Evolutionary conservation across 1,140 invertebrate genomes (phyloP).

Genomic region (Brachionus sp.): DNA sequence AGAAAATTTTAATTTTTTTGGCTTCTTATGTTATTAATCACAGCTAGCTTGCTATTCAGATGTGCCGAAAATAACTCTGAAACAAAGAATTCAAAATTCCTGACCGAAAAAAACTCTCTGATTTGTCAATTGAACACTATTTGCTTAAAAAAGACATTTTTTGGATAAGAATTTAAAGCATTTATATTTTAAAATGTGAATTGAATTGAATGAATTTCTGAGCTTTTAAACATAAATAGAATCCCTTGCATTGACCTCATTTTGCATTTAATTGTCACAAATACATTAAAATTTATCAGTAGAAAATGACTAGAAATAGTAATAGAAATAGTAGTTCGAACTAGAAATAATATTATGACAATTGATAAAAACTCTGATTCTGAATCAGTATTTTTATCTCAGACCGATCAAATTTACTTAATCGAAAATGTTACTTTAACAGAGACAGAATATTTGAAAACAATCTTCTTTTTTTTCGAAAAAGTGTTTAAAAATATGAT

Average conservation of each 20-base stretch:
- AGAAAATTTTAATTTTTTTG: background rate
- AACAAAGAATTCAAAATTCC: background rate
- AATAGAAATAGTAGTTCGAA: no score
- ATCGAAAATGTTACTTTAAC: background rate
- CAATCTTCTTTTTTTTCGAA: no score
- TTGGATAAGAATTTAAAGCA: background rate
- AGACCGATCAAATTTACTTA: background rate
- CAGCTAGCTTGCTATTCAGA: background rate
- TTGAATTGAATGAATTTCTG: background rate
- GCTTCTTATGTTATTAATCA: background rate
- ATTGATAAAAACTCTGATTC: background rate
- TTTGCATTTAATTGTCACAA: background rate
- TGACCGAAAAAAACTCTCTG: background rate
- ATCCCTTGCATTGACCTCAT: background rate
- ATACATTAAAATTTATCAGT: background rate
- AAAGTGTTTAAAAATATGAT: no score
- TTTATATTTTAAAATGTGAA: background rate
- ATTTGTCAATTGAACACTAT: background rate
- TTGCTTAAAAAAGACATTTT: background rate
- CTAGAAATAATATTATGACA: background rate
- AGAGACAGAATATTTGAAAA: background rate
- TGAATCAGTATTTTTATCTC: background rate
- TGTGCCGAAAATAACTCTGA: background rate
- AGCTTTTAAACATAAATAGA: background rate
- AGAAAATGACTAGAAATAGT: no score